A percentile compares a stretch with the other conserved stretches of the same genome.
phyloP scores from a whole-genome alignment of 2,797 vertebrate species.

The Gastrophryne carolinensis region DNA sequence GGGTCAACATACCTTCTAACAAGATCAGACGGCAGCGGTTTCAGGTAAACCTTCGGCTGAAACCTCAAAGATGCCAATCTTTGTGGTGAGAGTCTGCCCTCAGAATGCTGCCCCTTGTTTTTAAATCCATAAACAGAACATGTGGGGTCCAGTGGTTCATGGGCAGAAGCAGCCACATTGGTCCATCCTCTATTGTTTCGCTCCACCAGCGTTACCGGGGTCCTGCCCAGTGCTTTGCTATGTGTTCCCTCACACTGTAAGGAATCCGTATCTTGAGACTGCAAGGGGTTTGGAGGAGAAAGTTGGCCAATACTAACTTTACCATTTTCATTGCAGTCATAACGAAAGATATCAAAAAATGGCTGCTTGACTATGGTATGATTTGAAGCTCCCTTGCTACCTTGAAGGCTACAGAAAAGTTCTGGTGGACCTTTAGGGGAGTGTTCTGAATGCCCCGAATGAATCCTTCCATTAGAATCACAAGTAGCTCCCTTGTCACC shows the following conservation, averaged over 20 bases:
- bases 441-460: not conserved
- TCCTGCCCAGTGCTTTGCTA: not conserved
- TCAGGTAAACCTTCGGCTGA: not conserved
- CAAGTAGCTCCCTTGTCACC: not conserved
- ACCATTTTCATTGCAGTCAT: not conserved
- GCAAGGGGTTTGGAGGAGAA: slow-evolving; percentile 39
- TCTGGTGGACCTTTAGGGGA: not conserved
- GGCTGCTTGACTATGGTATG: not conserved
- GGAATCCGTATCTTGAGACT: not conserved
- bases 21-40: not conserved
- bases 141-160: not conserved
- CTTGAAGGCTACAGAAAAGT: too few species aligned
- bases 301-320: not conserved
- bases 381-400: not conserved
- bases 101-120: not conserved
- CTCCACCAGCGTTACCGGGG: not conserved
- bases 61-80: not conserved
- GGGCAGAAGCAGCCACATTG: not conserved
- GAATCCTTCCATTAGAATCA: not conserved
- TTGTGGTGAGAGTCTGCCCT: not conserved
- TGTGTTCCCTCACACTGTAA: not conserved
- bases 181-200: not conserved
- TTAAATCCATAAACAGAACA: not conserved
- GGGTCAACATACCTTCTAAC: not conserved
- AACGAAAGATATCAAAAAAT: slow-evolving; percentile 28